These are phyloP conservation scores for Malacoctenus gilli DNA, from an alignment of 2,797 vertebrate genomes.

Conservation along the genomic window DNA sequence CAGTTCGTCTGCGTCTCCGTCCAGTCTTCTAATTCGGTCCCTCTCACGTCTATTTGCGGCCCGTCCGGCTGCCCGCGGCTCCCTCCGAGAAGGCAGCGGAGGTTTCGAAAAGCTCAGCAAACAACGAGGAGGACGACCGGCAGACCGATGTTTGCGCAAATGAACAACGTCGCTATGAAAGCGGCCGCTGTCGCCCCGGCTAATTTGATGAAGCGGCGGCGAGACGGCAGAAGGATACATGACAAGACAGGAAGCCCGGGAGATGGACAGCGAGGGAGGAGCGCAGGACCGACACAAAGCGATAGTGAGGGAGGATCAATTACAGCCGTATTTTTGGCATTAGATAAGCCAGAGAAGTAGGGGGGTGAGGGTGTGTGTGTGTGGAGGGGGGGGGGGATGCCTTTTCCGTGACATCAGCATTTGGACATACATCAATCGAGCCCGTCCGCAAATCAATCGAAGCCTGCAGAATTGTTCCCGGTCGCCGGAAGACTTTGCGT, in stretches of 20 bases:
- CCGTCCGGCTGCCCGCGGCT: constrained; percentile 43
- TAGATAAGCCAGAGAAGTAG: constrained; percentile 54
- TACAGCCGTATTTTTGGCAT: constrained; percentile 73
- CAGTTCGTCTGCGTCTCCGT: constrained; percentile 38
- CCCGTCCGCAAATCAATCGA: constrained; percentile 67
- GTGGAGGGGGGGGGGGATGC: too few relatives aligned
- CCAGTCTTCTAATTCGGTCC: constrained; percentile 40
- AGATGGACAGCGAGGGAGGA: constrained; percentile 32
- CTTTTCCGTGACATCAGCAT: constrained; percentile 75
- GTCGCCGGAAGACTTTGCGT: constrained; percentile 51
- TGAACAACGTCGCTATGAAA: constrained; percentile 69
- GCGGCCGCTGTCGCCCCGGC: constrained; percentile 57
- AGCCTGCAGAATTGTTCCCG: constrained; percentile 51
- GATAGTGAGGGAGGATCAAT: constrained; percentile 69
- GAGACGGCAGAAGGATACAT: constrained; percentile 50
- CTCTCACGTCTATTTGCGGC: constrained; percentile 44
- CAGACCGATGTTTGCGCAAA: constrained; percentile 70
- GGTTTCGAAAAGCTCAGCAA: constrained; percentile 69
- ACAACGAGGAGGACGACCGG: constrained; percentile 60
- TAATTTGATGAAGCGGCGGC: constrained; percentile 68
- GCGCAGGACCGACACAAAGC: constrained; percentile 44
- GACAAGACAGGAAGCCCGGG: constrained; percentile 48
- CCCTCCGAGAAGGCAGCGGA: constrained; percentile 39
- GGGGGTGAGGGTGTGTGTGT: too few relatives aligned
- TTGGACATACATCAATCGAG: constrained; percentile 70